These are phyloP conservation scores for Anguilla anguilla DNA, from an alignment of 2,797 vertebrate genomes.

Conservation along the genomic window DNA sequence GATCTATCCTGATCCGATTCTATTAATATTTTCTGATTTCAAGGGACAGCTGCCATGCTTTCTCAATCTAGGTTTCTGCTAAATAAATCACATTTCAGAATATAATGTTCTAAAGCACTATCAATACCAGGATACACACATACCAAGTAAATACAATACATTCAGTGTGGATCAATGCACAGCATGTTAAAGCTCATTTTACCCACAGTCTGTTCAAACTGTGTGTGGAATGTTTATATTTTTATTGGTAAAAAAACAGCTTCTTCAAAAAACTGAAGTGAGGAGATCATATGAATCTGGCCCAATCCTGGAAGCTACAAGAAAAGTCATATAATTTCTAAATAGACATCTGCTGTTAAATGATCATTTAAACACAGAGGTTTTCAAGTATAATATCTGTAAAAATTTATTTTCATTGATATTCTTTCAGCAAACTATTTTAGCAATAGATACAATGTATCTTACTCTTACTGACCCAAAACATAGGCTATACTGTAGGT, in stretches of 20 bases:
- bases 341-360: not conserved
- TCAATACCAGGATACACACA: not conserved
- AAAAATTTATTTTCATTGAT: not conserved
- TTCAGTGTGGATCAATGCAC: not conserved
- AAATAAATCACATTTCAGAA: not conserved
- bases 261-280: not conserved
- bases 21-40: no score
- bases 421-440: not conserved
- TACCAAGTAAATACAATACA: not conserved
- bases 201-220: not conserved
- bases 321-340: not conserved
- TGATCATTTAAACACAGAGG: not conserved
- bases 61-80: no score
- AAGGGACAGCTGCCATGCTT: no score
- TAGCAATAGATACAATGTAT: not conserved
- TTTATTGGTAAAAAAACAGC: not conserved
- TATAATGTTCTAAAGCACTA: not conserved
- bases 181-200: not conserved
- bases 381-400: not conserved
- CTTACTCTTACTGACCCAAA: not conserved
- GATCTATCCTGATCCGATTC: not conserved
- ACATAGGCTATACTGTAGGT: not conserved
- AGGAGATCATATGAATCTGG: not conserved
- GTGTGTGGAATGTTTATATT: not conserved
- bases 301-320: not conserved